Base-by-base conservation (phyloP, 2,888 invertebrate species). In the Chromoteleia sp. region DNA sequence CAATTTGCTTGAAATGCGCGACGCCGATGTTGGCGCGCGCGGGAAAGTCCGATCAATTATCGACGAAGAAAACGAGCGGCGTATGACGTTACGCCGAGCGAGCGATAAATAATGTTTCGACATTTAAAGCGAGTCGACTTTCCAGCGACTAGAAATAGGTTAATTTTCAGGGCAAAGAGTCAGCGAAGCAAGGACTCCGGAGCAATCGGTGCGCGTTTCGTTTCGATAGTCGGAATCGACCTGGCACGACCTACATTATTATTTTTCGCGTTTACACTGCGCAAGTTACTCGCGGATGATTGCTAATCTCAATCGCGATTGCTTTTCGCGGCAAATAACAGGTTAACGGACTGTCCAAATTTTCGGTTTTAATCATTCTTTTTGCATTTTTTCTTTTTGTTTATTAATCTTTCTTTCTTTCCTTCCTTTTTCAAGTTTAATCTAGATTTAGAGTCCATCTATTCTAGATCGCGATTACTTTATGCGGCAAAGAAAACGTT, bases 161-260 rank as follows among this genome's bases (percentile, higher is more conserved):
- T 67, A 54, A 54, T 67, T 67, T 67, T 67, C 67, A 54, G 54
- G 67, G 54, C 67, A 67, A 67, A 67, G 43, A 67, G 65, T 65
- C 65, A 65, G 15, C 65, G 14, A 65, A 25, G 50, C 67, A 54
- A 54, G 43, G 54, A 67, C 54, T 54, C 54, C 12, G 19, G 17
- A 54, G 41, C 43, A 67, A 67, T 54, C 67, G 39, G 48, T n/a
- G 33, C 65, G 25, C 10, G 21, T 7, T 67, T 67, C 29, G 17
- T 54, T 54, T 67, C 67, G 43, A 30, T 67, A 41, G 29, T 52
- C 52, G 15, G 14, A 39, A 41, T 25, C 41, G 41, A 67, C 67
- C 67, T 54, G 25, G 52, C 19, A 17, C 41, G 65, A 52, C 65
- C 65, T 67, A 67, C 52, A 67, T 67, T 54, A 65, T 50, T 65